Base-by-base conservation (phyloP, 2,888 invertebrate genomes). In the Byasa hedistus region DNA sequence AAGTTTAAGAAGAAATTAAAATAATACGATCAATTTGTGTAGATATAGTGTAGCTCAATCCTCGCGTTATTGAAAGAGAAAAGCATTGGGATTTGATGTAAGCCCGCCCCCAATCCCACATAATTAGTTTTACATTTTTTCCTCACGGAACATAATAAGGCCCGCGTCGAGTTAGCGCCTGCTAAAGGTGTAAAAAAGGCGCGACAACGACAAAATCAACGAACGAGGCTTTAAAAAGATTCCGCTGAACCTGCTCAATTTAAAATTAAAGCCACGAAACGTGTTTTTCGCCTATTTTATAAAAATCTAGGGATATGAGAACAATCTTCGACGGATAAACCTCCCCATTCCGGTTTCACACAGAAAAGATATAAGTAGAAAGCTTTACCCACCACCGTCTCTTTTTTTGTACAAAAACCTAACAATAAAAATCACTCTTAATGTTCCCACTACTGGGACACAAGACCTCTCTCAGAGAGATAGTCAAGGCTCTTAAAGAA, bases 241-340 rank as follows among this genome's bases (percentile, higher is more conserved):
- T 87, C 81, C 85, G 82, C 84, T 85, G 85, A 89, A 91, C 86
- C 91, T 82, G 87, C 89, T 90, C 91, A 91, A 91, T 92, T 91
- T 91, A 91, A 92, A 92, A 91, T 91, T 90, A 91, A 91, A 92
- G 91, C 91, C 91, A 90, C 86, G 86, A 91, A 91, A 92, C 91
- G 91, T 92, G 91, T 91, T 91, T 89, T 91, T 90, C 89, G 86
- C 84, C 80, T 89, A 89, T 90, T 91, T 91, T 91, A 89, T 91
- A 91, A 91, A 91, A 91, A 88, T 89, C 86, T 83, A 79, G 84
- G 88, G 86, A 88, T 91, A 86, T 86, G 81, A 71, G 86, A 84
- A 87, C 89, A 90, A 91, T 91, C 91, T 91, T 90, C 87, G 82
- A 76, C 75, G 86, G 87, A 84, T 88, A 86, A 88, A 79, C 15